Evolutionary conservation across 2,888 invertebrate species (phyloP).

Genomic region (Drepanosiphum platanoidis): DNA sequence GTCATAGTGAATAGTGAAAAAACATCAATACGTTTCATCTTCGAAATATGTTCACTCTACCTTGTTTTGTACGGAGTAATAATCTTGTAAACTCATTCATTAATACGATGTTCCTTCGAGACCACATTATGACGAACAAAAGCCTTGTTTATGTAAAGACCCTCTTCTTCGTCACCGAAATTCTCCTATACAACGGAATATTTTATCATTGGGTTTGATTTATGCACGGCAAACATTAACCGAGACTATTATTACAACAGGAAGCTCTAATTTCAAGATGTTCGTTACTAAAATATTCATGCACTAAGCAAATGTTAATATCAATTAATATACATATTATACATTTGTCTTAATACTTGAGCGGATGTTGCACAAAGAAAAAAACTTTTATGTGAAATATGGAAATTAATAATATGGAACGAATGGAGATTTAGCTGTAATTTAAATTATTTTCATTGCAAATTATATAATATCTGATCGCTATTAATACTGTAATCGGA

Average conservation of each 20-base stretch:
- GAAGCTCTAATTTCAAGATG: slow-evolving; percentile 39
- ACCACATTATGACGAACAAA: slow-evolving; percentile 25
- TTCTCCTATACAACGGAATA: slow-evolving; percentile 11
- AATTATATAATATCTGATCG: neutral
- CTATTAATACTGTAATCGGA: neutral
- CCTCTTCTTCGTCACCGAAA: neutral
- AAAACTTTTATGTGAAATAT: neutral
- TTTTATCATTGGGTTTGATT: slow-evolving; percentile 38
- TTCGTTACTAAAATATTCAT: slow-evolving; percentile 13
- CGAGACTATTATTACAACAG: slow-evolving; percentile 26
- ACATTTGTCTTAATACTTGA: neutral
- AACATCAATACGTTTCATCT: neutral
- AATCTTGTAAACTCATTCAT: slow-evolving; percentile 20
- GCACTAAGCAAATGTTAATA: neutral
- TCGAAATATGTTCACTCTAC: neutral
- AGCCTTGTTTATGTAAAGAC: slow-evolving; percentile 10
- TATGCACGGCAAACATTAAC: slow-evolving; percentile 20
- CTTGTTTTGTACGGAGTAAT: neutral
- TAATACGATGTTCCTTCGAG: slow-evolving; percentile 20
- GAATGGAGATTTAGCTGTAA: neutral
- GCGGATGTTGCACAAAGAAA: neutral
- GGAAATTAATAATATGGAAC: neutral
- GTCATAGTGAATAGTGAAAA: no score
- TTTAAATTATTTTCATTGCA: neutral
- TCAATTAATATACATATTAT: neutral